phyloP scores from a whole-genome alignment of 2,888 invertebrate species.

The Leucania comma region DNA sequence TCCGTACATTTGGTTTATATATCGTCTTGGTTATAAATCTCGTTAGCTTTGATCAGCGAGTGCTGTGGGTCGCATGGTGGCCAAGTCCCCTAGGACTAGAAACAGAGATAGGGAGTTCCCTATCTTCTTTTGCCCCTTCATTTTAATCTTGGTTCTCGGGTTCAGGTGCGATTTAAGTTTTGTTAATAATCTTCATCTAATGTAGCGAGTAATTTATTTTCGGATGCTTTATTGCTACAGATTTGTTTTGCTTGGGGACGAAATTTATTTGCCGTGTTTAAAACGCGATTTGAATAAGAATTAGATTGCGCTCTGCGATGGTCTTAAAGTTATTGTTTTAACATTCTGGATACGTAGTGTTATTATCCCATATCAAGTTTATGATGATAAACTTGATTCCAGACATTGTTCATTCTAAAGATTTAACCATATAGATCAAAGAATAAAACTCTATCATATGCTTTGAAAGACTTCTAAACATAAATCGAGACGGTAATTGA shows the following conservation, averaged over 20 bases:
- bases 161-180: constrained; percentile 68
- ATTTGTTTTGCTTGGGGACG: constrained; percentile 47
- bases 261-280: constrained; percentile 41
- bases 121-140: constrained; percentile 44
- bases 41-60: constrained; percentile 73
- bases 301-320: constrained; percentile 10
- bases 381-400: not conserved
- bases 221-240: constrained; percentile 42
- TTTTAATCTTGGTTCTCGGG: constrained; percentile 63
- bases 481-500: constrained; percentile 14
- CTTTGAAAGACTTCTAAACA: not conserved
- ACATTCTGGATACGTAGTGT: not conserved
- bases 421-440: constrained; percentile 7
- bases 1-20: constrained; percentile 82
- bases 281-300: constrained; percentile 46
- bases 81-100: constrained; percentile 54
- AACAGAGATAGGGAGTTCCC: constrained; percentile 23
- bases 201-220: constrained; percentile 54
- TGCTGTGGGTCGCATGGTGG: constrained; percentile 23
- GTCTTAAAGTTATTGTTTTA: constrained; percentile 12
- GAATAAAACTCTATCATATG: not conserved
- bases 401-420: not conserved
- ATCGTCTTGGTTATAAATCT: constrained; percentile 78
- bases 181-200: constrained; percentile 66
- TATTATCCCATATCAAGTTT: not conserved